A percentile compares a stretch with the other conserved stretches of the same genome.
These are phyloP conservation scores for Phaethon lepturus DNA, from an alignment of 2,113 vertebrate species.

Conservation along the genomic window DNA sequence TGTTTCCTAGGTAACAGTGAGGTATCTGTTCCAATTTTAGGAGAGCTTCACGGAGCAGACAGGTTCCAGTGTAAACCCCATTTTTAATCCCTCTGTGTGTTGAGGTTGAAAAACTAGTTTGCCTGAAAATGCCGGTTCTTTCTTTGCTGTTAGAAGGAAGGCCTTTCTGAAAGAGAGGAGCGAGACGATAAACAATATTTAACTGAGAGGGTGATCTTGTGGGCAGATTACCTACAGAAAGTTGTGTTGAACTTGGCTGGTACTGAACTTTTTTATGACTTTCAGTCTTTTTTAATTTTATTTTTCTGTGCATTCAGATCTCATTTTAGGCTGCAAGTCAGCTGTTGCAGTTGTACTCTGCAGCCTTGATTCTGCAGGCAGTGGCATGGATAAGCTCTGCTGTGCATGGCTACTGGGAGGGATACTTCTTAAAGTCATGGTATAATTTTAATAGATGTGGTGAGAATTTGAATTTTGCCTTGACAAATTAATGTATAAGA, in stretches of 20 bases:
- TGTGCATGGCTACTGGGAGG: background rate
- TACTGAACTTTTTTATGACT: background rate
- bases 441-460: background rate
- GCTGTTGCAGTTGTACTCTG: background rate
- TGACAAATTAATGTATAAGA: background rate
- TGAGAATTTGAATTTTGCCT: background rate
- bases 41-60: conserved; percentile 45
- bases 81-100: background rate
- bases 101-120: background rate
- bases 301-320: background rate
- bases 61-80: background rate
- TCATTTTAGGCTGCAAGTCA: background rate
- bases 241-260: background rate
- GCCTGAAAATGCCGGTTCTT: background rate
- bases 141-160: background rate
- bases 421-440: background rate
- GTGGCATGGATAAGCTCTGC: background rate
- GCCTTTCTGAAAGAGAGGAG: background rate
- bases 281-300: background rate
- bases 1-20: conserved; percentile 77
- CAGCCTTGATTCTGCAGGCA: background rate
- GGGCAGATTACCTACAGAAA: background rate
- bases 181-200: background rate
- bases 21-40: conserved; percentile 67
- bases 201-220: background rate